Evolutionary conservation across 2,113 vertebrate species (phyloP).

Genomic region (Oxyruncus cristatus): DNA sequence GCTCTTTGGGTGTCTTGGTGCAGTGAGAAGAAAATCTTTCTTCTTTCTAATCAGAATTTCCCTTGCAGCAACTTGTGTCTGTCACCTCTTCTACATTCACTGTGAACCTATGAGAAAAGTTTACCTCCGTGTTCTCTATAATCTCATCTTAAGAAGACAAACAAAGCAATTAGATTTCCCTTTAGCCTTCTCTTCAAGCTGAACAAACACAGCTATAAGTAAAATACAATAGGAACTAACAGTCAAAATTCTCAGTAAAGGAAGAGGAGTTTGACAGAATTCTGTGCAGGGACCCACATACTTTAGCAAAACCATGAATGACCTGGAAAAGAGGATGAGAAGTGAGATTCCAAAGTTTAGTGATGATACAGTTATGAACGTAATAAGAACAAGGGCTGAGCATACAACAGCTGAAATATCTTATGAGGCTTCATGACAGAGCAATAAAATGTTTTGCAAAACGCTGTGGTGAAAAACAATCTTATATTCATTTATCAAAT

Average conservation of each 20-base stretch:
- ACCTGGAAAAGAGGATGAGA: background rate
- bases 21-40: background rate
- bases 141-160: background rate
- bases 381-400: background rate
- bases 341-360: background rate
- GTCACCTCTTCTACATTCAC: background rate
- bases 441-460: background rate
- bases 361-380: background rate
- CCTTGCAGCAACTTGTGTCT: background rate
- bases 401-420: background rate
- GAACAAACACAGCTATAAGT: background rate
- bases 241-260: background rate
- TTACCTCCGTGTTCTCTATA: background rate
- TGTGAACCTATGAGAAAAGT: background rate
- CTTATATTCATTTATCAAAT: slow-evolving; percentile 1
- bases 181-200: background rate
- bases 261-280: background rate
- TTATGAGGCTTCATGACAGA: background rate
- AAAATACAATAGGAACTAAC: background rate
- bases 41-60: background rate
- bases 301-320: background rate
- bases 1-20: background rate
- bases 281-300: background rate
- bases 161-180: background rate
- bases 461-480: background rate